Percentiles rank a stretch among this genome's conserved stretches.
Evolutionary conservation across 2,797 vertebrate species (phyloP).

Genomic region (Acrossocheilus fasciatus): DNA sequence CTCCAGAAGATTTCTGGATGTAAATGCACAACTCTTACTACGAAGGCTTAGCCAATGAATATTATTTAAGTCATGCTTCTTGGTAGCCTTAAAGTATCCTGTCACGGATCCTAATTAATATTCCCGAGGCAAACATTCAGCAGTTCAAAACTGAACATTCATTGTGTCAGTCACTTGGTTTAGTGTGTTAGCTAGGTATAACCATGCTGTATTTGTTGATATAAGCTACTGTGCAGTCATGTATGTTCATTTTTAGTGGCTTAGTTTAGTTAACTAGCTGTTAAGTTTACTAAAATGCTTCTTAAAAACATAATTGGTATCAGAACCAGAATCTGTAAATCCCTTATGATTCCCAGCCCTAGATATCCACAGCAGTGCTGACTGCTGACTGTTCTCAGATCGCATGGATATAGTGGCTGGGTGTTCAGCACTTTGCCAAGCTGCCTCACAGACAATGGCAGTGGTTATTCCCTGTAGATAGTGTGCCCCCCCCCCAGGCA

Average conservation of each 20-base stretch:
- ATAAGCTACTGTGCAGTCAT: neutral
- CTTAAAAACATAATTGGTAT: neutral
- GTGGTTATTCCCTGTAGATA: conserved; percentile 36
- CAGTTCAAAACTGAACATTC: neutral
- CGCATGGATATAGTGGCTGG: conserved; percentile 14
- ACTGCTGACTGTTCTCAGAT: conserved; percentile 34
- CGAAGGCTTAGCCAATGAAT: neutral
- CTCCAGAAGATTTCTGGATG: neutral
- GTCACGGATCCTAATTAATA: neutral
- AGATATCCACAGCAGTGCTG: conserved; percentile 22
- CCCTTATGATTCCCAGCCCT: neutral
- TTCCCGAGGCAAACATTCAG: neutral
- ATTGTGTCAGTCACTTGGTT: neutral
- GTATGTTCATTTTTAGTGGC: neutral
- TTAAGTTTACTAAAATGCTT: neutral
- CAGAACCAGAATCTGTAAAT: conserved; percentile 15
- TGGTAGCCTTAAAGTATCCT: neutral
- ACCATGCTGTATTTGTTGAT: neutral
- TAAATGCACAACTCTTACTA: neutral
- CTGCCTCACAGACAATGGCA: conserved; percentile 30
- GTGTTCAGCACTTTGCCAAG: conserved; percentile 42
- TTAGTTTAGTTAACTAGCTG: neutral
- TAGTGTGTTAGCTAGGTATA: neutral
- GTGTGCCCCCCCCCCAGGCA: conserved; percentile 21
- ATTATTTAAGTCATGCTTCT: neutral